These are phyloP conservation scores for Parapristionchus giblindavisi DNA, from an alignment of 2,888 invertebrate species.

Conservation along the genomic window DNA sequence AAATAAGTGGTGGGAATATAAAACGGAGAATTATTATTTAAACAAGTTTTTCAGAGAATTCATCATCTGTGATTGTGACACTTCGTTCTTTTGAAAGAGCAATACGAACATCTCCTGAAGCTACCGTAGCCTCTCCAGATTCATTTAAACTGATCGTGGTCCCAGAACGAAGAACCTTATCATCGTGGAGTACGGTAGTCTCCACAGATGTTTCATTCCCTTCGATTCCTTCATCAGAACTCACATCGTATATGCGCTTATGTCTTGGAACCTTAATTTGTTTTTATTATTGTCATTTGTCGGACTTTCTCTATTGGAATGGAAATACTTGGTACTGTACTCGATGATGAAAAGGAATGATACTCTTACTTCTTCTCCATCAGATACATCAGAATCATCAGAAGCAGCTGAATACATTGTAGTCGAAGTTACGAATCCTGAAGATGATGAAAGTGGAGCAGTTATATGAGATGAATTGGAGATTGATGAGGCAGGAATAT, in stretches of 20 bases:
- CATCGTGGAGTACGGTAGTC: constrained; percentile 6
- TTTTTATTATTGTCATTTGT: background rate
- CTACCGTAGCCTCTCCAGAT: constrained; percentile 16
- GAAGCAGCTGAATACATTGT: constrained; percentile 38
- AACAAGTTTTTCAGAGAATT: constrained; percentile 34
- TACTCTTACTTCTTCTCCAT: constrained; percentile 24
- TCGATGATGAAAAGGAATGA: background rate
- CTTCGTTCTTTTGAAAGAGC: background rate
- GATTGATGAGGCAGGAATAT: background rate
- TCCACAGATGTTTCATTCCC: background rate
- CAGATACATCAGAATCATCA: constrained; percentile 34
- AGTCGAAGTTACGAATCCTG: constrained; percentile 19
- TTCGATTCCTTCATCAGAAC: constrained; percentile 2
- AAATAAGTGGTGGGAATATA: no score
- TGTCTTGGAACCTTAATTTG: background rate
- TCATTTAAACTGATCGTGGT: background rate
- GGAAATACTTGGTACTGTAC: background rate
- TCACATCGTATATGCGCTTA: constrained; percentile 13
- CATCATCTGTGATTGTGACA: constrained; percentile 21
- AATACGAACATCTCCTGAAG: background rate
- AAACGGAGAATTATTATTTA: constrained; percentile 4
- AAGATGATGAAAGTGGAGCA: constrained; percentile 11
- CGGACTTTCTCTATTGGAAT: background rate
- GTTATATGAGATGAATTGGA: background rate
- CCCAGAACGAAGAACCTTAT: background rate